These are phyloP conservation scores for Drosophila trapezifrons DNA, from an alignment of 1,140 invertebrate species.

Conservation along the genomic window DNA sequence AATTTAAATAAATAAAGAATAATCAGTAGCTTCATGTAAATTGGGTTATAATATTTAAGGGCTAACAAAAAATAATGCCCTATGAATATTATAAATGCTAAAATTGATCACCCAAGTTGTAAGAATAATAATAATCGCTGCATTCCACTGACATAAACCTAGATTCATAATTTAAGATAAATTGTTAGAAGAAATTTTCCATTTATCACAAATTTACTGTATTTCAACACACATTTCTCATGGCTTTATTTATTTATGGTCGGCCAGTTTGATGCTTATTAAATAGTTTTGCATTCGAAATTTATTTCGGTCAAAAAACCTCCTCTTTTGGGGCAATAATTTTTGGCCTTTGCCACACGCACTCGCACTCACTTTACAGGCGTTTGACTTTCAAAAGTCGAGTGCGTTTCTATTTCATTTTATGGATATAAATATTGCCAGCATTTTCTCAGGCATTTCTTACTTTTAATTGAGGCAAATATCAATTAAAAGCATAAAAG, in stretches of 20 bases:
- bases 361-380: slow-evolving; percentile 49
- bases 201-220: background rate
- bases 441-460: slow-evolving; percentile 31
- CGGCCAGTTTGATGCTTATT: slow-evolving; percentile 70
- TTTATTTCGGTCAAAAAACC: slow-evolving; percentile 56
- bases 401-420: slow-evolving; percentile 44
- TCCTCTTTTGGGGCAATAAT: slow-evolving; percentile 52
- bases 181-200: background rate
- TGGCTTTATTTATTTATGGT: slow-evolving; percentile 75
- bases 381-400: slow-evolving; percentile 41
- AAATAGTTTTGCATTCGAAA: slow-evolving; percentile 73
- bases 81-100: too few relatives aligned
- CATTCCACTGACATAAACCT: background rate
- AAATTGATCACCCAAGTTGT: too few relatives aligned
- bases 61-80: too few relatives aligned
- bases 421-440: slow-evolving; percentile 36
- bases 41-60: too few relatives aligned
- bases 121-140: background rate
- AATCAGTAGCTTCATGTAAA: too few relatives aligned
- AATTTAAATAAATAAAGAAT: background rate
- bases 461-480: slow-evolving; percentile 49
- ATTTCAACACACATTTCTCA: slow-evolving; percentile 29
- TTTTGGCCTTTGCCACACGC: slow-evolving; percentile 49
- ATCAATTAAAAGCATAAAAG: slow-evolving; percentile 21
- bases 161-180: too few relatives aligned